Base-by-base conservation (phyloP, 37 sponge, comb jelly and placozoan species). In the Beroe forskalii region DNA sequence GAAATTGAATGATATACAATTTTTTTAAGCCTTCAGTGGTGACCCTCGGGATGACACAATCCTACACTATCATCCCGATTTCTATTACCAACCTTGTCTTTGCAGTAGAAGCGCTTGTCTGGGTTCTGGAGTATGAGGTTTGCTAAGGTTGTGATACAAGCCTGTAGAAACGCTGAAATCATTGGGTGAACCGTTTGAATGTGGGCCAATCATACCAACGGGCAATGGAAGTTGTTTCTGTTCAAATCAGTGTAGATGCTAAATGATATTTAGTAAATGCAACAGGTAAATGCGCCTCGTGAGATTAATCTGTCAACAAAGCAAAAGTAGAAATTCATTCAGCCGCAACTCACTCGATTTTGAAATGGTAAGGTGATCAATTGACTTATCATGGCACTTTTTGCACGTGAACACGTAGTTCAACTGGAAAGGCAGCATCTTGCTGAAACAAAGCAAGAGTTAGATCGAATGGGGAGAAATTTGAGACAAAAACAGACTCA, bases 61-160 rank as follows among this genome's bases (percentile, higher is more conserved):
- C n/a, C n/a, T n/a, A n/a, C n/a, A n/a, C n/a, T n/a, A n/a, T n/a
- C n/a, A n/a, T n/a, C n/a, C n/a, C n/a, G n/a, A n/a, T n/a, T n/a
- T n/a, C n/a, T n/a, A n/a, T n/a, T n/a, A n/a, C n/a, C n/a, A n/a
- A 94, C 96, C 90, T 94, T 67, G 64, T 95, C 94, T 23, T 93
- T 40, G 36, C 67, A 64, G 61, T 93, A 95, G 67, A 76, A 92
- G 17, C 30, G 67, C 40, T 86, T 89, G 0, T 63, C 90, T 0
- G 32, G 67, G 19, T 76, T 9, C 0, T 40, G 0, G 0, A 55
- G 76, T 1, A 80, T 93, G 35, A 95, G 91, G 66, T 95, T 95
- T 23, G 94, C 96, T 27, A 95, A 35, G 24, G 93, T 89, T 20
- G 96, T 95, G 64, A 95, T 94, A 17, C 90, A 90, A 23, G 94